A percentile compares a stretch with the other conserved stretches of the same genome.
phyloP scores from a whole-genome alignment of 1,140 invertebrate species.

The Atta texana region DNA sequence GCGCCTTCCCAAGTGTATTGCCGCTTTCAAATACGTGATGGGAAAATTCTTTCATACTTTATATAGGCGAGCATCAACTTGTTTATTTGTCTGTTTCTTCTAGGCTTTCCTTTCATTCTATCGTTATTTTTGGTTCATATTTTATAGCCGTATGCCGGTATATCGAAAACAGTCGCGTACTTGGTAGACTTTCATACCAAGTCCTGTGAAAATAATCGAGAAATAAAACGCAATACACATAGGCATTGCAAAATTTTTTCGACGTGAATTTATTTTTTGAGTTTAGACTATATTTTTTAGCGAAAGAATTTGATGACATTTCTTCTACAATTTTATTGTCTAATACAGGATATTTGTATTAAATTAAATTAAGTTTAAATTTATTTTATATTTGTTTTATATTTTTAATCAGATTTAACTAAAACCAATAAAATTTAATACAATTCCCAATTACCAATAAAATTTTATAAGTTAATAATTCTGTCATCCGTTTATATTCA shows the following conservation, averaged over 20 bases:
- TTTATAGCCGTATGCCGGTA: conserved; percentile 35
- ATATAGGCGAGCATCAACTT: conserved; percentile 31
- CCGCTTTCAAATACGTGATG: conserved; percentile 60
- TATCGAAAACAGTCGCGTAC: conserved; percentile 46
- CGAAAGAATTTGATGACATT: not conserved
- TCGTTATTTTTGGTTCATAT: conserved; percentile 55
- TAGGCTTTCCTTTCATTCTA: not conserved
- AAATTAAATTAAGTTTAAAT: conserved; percentile 1
- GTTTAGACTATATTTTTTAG: not conserved
- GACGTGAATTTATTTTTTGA: not conserved
- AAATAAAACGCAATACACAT: not conserved
- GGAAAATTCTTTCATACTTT: conserved; percentile 64
- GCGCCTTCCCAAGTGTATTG: conserved; percentile 57
- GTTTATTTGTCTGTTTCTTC: conserved; percentile 27
- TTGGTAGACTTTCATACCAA: conserved; percentile 41
- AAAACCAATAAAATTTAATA: not conserved
- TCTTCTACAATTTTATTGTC: not conserved
- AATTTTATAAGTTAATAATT: conserved; percentile 22
- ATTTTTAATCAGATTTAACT: conserved; percentile 6
- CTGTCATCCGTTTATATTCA: not conserved
- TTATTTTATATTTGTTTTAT: conserved; percentile 1
- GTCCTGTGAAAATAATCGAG: conserved; percentile 36
- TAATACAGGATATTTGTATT: not conserved
- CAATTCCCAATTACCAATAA: not conserved
- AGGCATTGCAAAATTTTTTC: not conserved